Evolutionary conservation across 2,797 vertebrate genomes (phyloP), one percentile per base, ranked within the genome.

Genomic region (Sebastes minor): DNA sequence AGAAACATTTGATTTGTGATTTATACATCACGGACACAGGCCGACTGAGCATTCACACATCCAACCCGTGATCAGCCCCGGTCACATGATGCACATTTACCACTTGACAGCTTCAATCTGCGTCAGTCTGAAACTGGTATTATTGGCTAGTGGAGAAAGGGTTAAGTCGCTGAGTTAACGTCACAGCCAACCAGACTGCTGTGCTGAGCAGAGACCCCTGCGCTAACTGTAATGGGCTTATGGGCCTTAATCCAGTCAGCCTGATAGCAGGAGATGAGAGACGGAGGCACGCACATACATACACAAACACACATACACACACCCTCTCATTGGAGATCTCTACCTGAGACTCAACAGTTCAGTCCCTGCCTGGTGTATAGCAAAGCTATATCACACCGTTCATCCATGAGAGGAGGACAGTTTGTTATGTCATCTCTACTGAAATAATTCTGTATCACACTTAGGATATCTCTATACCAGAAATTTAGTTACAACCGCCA

Each of bases 211-310:
- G 84, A 82, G 86, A 91, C 84, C 89, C 78, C 76, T 76, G 68
- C 66, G 64, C 66, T 81, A 62, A 80, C 57, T 61, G 82, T 95
- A 94, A 95, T 93, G 89, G 91, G 92, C 88, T 96, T 95, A 94
- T 32, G 16, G 56, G 73, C 63, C 61, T 88, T 96, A 94, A 94
- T 93, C 92, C 83, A 55, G 74, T 63, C 35, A 67, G 71, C 69
- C 78, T 80, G 71, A 76, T 23, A 42, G 79, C 65, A 57, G 65
- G 71, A 35, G 63, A 77, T n/a, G 59, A 70, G 38, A 77, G 73
- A 67, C 23, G 38, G 23, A 64, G 52, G 30, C 49, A 49, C 64
- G 55, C 33, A 63, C 35, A 32, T 18, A 67, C 8, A 52, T 33
- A 61, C 87, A 49, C 61, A 61, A 35, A 63, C 35, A 32, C 14